These are phyloP conservation scores for Bombyx mori DNA, from an alignment of 1,140 invertebrate species.

Conservation along the genomic window DNA sequence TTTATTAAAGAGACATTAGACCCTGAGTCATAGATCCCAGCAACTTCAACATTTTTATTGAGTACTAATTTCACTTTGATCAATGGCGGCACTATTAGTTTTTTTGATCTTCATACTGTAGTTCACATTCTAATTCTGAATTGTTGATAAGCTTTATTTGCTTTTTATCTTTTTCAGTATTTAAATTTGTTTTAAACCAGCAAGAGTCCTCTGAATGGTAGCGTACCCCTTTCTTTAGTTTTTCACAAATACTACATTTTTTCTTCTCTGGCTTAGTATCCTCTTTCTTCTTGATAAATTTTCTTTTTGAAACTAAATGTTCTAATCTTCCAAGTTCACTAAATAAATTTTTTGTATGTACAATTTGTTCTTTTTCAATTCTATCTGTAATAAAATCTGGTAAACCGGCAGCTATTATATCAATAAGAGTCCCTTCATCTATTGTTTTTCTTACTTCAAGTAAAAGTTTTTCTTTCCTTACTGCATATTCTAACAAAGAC, in stretches of 20 bases:
- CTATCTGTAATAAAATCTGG: not conserved
- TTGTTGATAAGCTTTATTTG: slow-evolving; percentile 1
- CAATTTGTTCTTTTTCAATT: not conserved
- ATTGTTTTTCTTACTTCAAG: slow-evolving; percentile 7
- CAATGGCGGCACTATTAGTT: slow-evolving; percentile 7
- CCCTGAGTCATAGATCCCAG: slow-evolving; percentile 5
- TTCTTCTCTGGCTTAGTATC: not conserved
- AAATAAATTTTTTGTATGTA: not conserved
- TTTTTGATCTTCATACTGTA: not conserved
- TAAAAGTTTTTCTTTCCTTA: slow-evolving; percentile 10
- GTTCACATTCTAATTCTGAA: slow-evolving; percentile 3
- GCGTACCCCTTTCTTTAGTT: slow-evolving; percentile 1
- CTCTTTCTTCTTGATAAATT: not conserved
- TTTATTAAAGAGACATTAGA: slow-evolving; percentile 7
- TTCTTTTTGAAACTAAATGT: not conserved
- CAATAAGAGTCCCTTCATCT: slow-evolving; percentile 3
- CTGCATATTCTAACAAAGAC: slow-evolving; percentile 5
- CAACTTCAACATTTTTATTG: slow-evolving; percentile 2
- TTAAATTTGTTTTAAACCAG: slow-evolving; percentile 3
- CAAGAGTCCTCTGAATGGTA: slow-evolving; percentile 1
- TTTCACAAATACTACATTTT: slow-evolving; percentile 4
- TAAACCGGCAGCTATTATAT: slow-evolving; percentile 1
- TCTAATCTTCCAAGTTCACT: slow-evolving; percentile 3
- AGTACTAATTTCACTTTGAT: slow-evolving; percentile 9
- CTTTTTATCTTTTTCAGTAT: not conserved